Percentiles rank a stretch among this genome's conserved stretches.
Conservation (phyloP, 2,888 invertebrate species). For the Diploptera punctata region DNA sequence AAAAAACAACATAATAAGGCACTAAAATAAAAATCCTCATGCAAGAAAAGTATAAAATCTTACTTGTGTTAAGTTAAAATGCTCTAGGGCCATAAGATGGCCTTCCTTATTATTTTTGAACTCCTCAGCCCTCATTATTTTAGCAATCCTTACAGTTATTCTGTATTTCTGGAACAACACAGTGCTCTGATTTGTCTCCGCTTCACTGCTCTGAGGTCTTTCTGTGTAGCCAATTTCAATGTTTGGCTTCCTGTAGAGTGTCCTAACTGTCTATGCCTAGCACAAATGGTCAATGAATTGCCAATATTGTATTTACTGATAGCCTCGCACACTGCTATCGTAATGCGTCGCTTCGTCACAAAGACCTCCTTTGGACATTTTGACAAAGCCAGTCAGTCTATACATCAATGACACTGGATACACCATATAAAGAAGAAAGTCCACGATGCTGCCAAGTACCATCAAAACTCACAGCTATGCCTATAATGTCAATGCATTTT, state of each 20-base stretch:
- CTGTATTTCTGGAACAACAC: background rate
- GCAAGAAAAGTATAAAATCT: background rate
- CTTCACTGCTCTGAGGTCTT: background rate
- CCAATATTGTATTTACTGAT: conserved; percentile 1
- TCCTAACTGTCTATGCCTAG: conserved; percentile 1
- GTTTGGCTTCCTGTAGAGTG: background rate
- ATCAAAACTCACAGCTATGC: background rate
- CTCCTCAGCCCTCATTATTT: conserved; percentile 3
- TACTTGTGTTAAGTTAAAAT: background rate
- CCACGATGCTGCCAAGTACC: background rate
- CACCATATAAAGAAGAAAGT: background rate
- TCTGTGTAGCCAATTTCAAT: background rate
- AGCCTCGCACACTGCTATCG: conserved; percentile 3
- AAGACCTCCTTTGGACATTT: no score
- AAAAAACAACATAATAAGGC: background rate
- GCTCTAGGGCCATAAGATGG: background rate
- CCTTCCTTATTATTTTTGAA: background rate
- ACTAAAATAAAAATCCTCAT: background rate
- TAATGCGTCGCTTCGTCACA: no score
- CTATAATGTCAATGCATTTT: background rate
- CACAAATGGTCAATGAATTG: background rate
- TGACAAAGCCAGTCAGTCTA: background rate
- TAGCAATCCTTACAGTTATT: background rate
- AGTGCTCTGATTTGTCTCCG: background rate
- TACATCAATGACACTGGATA: background rate